A percentile compares a stretch with the other conserved stretches of the same genome.
Evolutionary conservation across 2,113 vertebrate genomes (phyloP).

Genomic region (Pterocles burchelli): DNA sequence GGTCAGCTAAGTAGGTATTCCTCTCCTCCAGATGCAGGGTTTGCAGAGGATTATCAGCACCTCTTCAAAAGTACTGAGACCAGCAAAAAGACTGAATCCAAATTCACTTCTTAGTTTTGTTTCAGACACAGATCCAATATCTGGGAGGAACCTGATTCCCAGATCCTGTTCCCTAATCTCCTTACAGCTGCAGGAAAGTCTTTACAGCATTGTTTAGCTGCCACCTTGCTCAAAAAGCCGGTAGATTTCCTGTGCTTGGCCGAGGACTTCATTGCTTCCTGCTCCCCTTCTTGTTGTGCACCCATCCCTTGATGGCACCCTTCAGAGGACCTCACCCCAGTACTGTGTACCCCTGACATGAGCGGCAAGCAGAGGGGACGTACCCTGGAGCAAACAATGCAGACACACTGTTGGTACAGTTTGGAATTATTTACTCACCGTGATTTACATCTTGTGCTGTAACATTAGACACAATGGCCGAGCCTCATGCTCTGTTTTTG

Average conservation of each 20-base stretch:
- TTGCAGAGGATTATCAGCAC: neutral
- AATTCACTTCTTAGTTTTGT: neutral
- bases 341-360: neutral
- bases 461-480: constrained; percentile 13
- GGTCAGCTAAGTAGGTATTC: neutral
- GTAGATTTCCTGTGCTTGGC: neutral
- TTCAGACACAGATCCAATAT: neutral
- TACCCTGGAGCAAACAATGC: neutral
- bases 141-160: neutral
- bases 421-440: constrained; percentile 67
- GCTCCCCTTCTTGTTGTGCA: neutral
- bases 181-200: neutral
- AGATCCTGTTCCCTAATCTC: neutral
- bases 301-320: neutral
- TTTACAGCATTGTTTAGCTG: neutral
- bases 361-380: neutral
- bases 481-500: constrained; percentile 67
- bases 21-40: neutral
- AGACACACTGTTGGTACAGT: neutral
- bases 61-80: neutral
- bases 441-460: constrained; percentile 30
- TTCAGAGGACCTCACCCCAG: neutral
- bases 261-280: neutral
- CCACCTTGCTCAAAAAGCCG: neutral
- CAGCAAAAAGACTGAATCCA: neutral